These are phyloP conservation scores for Encarsia formosa DNA, from an alignment of 2,888 invertebrate genomes.

Conservation along the genomic window DNA sequence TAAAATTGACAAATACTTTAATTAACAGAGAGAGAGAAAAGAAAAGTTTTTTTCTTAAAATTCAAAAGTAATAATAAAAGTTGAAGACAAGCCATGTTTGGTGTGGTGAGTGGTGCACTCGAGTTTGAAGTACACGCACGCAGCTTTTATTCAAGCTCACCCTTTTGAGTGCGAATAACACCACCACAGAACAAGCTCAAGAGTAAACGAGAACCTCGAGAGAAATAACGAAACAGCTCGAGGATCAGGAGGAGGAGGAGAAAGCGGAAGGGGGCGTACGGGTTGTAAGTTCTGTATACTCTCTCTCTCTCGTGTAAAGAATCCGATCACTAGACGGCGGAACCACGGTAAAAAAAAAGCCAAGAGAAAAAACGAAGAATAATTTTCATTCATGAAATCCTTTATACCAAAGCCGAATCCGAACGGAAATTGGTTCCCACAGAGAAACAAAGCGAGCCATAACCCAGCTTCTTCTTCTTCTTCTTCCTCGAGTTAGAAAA, in stretches of 20 bases:
- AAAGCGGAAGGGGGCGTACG: constrained; percentile 24
- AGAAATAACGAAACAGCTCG: neutral
- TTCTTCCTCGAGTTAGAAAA: constrained; percentile 1
- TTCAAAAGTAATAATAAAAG: no score
- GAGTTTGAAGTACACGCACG: no score
- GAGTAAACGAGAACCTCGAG: constrained; percentile 9
- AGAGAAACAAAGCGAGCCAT: constrained; percentile 31
- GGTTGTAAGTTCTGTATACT: no score
- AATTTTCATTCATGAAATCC: constrained; percentile 43
- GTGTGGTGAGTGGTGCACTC: no score
- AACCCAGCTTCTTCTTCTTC: constrained; percentile 29
- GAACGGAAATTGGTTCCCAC: constrained; percentile 41
- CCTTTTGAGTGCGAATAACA: constrained; percentile 23
- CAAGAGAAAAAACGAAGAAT: constrained; percentile 27
- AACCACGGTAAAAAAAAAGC: constrained; percentile 1
- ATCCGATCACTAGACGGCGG: neutral
- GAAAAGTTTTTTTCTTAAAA: no score
- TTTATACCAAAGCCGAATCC: constrained; percentile 36
- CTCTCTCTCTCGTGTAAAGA: constrained; percentile 6
- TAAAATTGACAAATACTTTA: no score
- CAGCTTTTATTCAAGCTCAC: no score
- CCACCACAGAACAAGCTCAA: constrained; percentile 10
- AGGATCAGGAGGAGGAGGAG: constrained; percentile 8
- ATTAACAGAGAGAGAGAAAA: no score
- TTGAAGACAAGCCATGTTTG: no score